A percentile compares a stretch with the other conserved stretches of the same genome.
Conservation (phyloP, 2,888 invertebrate genomes). For the Masnerella sp. region DNA sequence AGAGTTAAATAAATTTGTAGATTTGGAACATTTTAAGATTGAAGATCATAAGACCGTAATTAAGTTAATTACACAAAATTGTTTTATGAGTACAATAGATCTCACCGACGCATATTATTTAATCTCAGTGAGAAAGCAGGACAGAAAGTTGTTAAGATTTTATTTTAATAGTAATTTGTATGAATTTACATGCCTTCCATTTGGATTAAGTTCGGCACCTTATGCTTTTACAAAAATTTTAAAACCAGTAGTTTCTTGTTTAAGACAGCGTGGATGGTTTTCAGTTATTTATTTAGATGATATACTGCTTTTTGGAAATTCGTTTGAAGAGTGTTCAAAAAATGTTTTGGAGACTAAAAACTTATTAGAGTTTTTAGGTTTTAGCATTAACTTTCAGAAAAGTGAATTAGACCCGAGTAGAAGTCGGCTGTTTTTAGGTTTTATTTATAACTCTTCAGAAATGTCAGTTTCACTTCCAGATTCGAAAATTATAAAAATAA, state of each 20-base stretch:
- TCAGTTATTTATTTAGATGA: conserved; percentile 53
- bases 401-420: conserved; percentile 31
- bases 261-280: conserved; percentile 18
- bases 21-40: conserved; percentile 44
- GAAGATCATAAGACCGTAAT: conserved; percentile 36
- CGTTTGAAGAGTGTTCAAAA: conserved; percentile 16
- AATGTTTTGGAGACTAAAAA: conserved; percentile 29
- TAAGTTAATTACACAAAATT: conserved; percentile 21
- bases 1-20: conserved; percentile 43
- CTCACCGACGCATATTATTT: conserved; percentile 42
- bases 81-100: conserved; percentile 38
- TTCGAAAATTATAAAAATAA: not conserved
- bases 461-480: conserved; percentile 27
- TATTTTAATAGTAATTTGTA: conserved; percentile 21
- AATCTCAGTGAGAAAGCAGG: conserved; percentile 26
- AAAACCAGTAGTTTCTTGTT: conserved; percentile 46
- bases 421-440: conserved; percentile 33
- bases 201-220: conserved; percentile 15
- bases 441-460: conserved; percentile 30
- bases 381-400: conserved; percentile 57
- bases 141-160: conserved; percentile 54
- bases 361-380: conserved; percentile 42
- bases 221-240: conserved; percentile 54
- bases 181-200: not conserved
- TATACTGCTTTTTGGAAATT: conserved; percentile 46